phyloP scores from a whole-genome alignment of 1,140 invertebrate genomes.

The Grapholita molesta region DNA sequence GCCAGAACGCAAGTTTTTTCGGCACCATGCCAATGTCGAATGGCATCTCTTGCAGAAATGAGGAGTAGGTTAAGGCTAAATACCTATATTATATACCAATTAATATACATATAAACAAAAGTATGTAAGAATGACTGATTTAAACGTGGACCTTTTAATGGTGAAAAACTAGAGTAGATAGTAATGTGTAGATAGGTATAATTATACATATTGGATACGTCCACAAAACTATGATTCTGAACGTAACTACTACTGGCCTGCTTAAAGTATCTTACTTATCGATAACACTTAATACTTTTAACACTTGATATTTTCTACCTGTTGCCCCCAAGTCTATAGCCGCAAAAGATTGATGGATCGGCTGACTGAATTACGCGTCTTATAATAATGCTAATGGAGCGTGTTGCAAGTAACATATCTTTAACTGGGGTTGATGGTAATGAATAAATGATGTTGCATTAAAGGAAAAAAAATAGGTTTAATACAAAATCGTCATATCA shows the following conservation, averaged over 20 bases:
- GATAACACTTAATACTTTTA: background rate
- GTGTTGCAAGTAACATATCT: background rate
- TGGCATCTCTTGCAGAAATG: slow-evolving; percentile 17
- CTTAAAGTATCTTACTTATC: background rate
- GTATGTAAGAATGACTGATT: no score
- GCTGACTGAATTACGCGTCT: background rate
- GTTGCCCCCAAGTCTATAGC: background rate
- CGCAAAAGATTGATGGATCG: background rate
- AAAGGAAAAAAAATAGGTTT: no score
- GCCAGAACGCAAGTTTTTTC: slow-evolving; percentile 28
- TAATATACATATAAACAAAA: no score
- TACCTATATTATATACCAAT: background rate
- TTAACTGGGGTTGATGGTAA: background rate
- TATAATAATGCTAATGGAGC: background rate
- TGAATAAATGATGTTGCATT: background rate
- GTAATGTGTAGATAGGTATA: no score
- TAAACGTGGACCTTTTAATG: no score
- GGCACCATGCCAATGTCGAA: slow-evolving; percentile 37
- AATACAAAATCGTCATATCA: no score
- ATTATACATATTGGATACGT: no score
- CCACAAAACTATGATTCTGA: no score
- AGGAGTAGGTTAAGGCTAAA: background rate
- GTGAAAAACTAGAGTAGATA: no score
- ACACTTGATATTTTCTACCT: background rate
- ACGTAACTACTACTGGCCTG: no score